These are phyloP conservation scores for Pedionomus torquatus DNA, from an alignment of 2,113 vertebrate species.

Conservation along the genomic window DNA sequence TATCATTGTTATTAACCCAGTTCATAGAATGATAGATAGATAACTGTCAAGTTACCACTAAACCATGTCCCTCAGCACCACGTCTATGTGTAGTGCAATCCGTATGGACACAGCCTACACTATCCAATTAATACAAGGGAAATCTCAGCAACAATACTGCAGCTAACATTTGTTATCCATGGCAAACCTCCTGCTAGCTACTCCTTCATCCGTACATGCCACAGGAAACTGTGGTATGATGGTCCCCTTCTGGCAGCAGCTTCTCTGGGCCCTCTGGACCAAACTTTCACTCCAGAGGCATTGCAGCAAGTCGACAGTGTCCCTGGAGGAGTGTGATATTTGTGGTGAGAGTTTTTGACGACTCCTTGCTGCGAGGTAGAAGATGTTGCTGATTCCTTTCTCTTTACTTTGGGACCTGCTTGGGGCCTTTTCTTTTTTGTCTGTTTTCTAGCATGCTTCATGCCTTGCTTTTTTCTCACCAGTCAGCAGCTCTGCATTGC, in stretches of 20 bases:
- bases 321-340: neutral
- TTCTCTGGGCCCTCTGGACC: accelerated
- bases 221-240: neutral
- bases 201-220: neutral
- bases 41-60: neutral
- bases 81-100: neutral
- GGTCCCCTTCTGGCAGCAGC: accelerated
- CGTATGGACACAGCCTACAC: neutral
- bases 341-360: neutral
- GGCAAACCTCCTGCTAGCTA: neutral
- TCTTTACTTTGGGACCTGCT: neutral
- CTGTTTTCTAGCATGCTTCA: neutral
- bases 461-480: neutral
- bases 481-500: neutral
- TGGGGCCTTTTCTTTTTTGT: neutral
- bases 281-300: neutral
- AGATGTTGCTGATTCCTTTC: neutral
- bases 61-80: neutral
- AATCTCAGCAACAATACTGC: neutral
- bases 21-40: neutral
- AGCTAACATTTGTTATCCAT: neutral
- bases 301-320: neutral
- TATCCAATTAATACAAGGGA: neutral
- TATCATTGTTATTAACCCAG: neutral
- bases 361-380: neutral